phyloP scores from a whole-genome alignment of 2,888 invertebrate species.

The Minunthozetes semirufus region DNA sequence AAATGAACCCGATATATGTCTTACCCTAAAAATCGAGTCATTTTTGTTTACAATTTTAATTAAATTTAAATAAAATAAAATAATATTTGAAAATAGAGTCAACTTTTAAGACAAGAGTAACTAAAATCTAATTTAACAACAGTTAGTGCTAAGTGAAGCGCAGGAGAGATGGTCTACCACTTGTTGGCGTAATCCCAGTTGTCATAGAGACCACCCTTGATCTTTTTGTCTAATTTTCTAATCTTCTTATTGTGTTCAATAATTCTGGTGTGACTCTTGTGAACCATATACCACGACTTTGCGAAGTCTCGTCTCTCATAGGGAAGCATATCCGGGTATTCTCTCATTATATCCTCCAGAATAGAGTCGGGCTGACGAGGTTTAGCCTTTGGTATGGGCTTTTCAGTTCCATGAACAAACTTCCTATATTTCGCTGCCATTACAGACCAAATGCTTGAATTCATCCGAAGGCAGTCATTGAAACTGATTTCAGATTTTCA shows the following conservation, averaged over 20 bases:
- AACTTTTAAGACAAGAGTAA: too few relatives aligned
- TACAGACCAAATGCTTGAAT: neutral
- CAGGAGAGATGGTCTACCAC: neutral
- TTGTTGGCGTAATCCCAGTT: constrained; percentile 21
- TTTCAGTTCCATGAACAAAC: neutral
- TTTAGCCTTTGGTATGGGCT: too few relatives aligned
- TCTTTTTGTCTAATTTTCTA: constrained; percentile 8
- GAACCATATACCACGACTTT: neutral
- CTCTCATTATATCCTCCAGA: constrained; percentile 9
- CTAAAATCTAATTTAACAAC: too few relatives aligned
- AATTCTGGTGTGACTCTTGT: neutral
- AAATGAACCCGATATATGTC: too few relatives aligned
- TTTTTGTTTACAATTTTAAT: too few relatives aligned
- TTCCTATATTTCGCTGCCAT: neutral
- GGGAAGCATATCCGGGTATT: neutral
- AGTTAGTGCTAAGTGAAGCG: neutral
- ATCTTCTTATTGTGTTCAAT: constrained; percentile 9
- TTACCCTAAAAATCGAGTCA: too few relatives aligned
- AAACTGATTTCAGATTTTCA: too few relatives aligned
- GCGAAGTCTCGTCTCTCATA: neutral
- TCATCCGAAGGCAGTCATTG: neutral
- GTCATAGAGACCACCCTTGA: neutral
- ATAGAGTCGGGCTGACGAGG: neutral
- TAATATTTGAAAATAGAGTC: too few relatives aligned
- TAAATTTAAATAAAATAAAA: too few relatives aligned